Conservation (phyloP, 2,797 vertebrate genomes). For the Thaleichthys pacificus region DNA sequence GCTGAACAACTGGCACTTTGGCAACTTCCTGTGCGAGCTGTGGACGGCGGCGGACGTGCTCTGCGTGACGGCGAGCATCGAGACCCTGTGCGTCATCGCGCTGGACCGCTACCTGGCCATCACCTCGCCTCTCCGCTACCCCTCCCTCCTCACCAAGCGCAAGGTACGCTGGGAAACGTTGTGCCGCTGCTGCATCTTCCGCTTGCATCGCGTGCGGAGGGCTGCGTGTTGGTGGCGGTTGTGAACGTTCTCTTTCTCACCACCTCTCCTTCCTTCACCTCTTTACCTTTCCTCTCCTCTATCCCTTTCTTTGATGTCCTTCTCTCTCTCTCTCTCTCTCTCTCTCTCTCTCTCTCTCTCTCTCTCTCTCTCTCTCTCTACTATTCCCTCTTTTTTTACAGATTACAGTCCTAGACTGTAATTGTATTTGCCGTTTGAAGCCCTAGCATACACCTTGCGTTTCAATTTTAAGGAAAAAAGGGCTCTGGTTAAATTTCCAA, state of each 20-base stretch:
- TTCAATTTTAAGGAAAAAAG: no score
- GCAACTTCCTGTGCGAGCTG: slow-evolving; percentile 91
- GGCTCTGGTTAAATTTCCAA: no score
- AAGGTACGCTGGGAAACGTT: neutral
- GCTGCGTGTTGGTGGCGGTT: no score
- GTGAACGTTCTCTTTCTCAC: no score
- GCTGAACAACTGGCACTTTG: slow-evolving; percentile 85
- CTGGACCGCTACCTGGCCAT: slow-evolving; percentile 97
- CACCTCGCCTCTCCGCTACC: slow-evolving; percentile 93
- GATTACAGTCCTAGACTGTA: no score
- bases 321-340: neutral
- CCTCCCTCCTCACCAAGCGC: slow-evolving; percentile 39
- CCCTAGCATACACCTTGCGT: no score
- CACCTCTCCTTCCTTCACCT: neutral
- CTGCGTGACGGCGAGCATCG: slow-evolving; percentile 96
- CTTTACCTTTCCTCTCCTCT: neutral
- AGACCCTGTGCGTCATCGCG: slow-evolving; percentile 94
- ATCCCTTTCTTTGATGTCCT: neutral
- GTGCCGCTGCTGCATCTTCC: neutral
- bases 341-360: neutral
- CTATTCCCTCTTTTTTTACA: no score
- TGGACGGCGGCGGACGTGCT: slow-evolving; percentile 93
- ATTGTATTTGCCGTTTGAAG: no score
- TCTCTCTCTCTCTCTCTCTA: neutral
- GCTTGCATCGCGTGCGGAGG: no score